A percentile compares a stretch with the other conserved stretches of the same genome.
Evolutionary conservation across 2,797 vertebrate species (phyloP).

Genomic region (Vultur gryphus): DNA sequence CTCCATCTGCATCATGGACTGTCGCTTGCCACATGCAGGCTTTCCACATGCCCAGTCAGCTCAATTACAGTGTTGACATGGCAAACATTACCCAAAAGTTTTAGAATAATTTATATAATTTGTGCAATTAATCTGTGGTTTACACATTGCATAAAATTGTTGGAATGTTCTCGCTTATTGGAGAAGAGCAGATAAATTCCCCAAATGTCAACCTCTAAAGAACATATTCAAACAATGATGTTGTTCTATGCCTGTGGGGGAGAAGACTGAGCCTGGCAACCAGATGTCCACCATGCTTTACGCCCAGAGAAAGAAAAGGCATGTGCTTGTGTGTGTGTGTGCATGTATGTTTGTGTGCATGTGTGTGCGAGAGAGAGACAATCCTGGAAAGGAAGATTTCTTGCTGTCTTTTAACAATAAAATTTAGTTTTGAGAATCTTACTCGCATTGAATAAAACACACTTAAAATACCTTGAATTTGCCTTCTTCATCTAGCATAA

Average conservation of each 20-base stretch:
- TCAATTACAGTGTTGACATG: conserved; percentile 25
- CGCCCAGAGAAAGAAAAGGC: background rate
- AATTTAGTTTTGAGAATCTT: background rate
- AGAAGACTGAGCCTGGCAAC: conserved; percentile 23
- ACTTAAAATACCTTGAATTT: background rate
- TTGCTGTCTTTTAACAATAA: background rate
- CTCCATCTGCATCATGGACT: background rate
- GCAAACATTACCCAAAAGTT: conserved; percentile 37
- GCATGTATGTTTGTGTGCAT: no score
- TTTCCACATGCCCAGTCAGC: background rate
- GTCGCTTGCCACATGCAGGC: background rate
- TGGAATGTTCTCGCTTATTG: conserved; percentile 23
- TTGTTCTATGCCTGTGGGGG: background rate
- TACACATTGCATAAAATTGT: background rate
- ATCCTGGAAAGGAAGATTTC: background rate
- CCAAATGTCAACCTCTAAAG: conserved; percentile 12
- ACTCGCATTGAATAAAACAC: background rate
- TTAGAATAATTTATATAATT: conserved; percentile 31
- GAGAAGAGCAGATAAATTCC: conserved; percentile 27
- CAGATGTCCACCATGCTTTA: conserved; percentile 18
- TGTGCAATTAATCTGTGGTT: conserved; percentile 33
- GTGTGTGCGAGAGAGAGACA: background rate
- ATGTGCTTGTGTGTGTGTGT: rapidly evolving
- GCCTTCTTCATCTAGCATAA: background rate
- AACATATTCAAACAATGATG: background rate